Percentiles rank a stretch among this genome's conserved stretches.
These are phyloP conservation scores for Champsocephalus esox DNA, from an alignment of 2,797 vertebrate species.

Conservation along the genomic window DNA sequence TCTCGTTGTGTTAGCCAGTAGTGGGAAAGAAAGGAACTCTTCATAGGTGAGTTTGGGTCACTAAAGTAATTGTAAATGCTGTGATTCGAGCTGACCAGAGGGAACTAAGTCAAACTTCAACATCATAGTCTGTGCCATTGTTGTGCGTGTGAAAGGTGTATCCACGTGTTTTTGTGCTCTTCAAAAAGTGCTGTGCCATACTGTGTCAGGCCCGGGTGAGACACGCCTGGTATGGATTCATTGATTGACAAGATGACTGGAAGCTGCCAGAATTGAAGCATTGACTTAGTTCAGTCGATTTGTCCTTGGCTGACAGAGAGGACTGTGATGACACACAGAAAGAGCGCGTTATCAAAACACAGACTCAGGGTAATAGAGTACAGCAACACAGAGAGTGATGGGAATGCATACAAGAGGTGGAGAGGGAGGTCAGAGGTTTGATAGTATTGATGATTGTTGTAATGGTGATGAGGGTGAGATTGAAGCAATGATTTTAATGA, in stretches of 20 bases:
- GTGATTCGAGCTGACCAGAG: background rate
- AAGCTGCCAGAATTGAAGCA: conserved; percentile 72
- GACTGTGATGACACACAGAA: conserved; percentile 76
- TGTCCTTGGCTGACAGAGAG: conserved; percentile 79
- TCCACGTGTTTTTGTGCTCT: conserved; percentile 48
- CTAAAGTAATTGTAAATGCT: background rate
- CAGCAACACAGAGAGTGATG: conserved; percentile 35
- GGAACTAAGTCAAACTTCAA: conserved; percentile 1
- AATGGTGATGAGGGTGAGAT: conserved; percentile 4
- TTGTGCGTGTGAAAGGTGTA: conserved; percentile 21
- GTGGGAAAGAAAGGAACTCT: background rate
- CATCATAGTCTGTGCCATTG: conserved; percentile 25
- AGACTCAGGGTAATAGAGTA: conserved; percentile 54
- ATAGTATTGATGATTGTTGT: background rate
- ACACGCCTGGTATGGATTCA: conserved; percentile 77
- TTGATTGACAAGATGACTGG: conserved; percentile 81
- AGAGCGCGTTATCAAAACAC: conserved; percentile 72
- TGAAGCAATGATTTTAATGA: background rate
- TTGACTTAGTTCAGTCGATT: conserved; percentile 74
- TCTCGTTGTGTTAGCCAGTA: background rate
- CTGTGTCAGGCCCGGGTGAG: conserved; percentile 57
- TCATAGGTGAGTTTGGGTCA: background rate
- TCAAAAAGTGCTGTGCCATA: conserved; percentile 74
- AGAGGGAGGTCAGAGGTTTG: conserved; percentile 29
- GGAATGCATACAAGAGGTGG: conserved; percentile 13